phyloP scores from a whole-genome alignment of 2,113 vertebrate species.

The Megalops atlanticus region DNA sequence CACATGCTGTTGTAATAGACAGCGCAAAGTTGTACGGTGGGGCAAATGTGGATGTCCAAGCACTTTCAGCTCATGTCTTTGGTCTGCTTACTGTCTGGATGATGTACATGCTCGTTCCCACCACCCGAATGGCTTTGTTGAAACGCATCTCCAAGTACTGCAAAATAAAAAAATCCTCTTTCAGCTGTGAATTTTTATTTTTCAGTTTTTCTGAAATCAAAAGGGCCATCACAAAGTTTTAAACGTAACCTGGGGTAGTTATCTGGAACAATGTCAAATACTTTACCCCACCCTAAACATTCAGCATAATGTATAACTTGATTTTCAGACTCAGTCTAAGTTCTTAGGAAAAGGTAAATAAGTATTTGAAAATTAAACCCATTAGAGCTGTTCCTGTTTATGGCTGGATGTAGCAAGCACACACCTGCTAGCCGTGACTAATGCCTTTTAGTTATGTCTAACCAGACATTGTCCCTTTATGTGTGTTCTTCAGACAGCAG shows the following conservation, averaged over 20 bases:
- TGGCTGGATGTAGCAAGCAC: no score
- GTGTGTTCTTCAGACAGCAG: neutral
- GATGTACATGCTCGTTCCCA: constrained; percentile 76
- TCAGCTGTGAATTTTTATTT: neutral
- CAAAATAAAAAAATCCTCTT: constrained; percentile 44
- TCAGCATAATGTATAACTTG: no score
- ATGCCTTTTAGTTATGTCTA: no score
- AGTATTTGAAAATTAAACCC: neutral
- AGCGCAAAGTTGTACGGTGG: neutral
- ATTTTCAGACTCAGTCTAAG: no score
- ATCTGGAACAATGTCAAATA: no score
- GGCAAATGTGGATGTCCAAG: neutral
- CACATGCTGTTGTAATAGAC: neutral
- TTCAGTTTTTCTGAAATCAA: neutral
- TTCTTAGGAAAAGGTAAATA: neutral
- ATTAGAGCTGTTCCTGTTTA: no score
- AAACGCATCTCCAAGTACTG: constrained; percentile 76
- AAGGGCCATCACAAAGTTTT: no score
- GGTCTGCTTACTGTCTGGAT: constrained; percentile 66
- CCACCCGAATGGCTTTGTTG: constrained; percentile 60
- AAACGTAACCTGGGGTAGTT: no score
- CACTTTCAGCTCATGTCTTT: neutral
- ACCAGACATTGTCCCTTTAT: no score
- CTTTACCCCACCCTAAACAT: no score
- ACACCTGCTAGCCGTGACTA: no score